phyloP scores from a whole-genome alignment of 2,888 invertebrate genomes.

The Geotrupes spiniger region DNA sequence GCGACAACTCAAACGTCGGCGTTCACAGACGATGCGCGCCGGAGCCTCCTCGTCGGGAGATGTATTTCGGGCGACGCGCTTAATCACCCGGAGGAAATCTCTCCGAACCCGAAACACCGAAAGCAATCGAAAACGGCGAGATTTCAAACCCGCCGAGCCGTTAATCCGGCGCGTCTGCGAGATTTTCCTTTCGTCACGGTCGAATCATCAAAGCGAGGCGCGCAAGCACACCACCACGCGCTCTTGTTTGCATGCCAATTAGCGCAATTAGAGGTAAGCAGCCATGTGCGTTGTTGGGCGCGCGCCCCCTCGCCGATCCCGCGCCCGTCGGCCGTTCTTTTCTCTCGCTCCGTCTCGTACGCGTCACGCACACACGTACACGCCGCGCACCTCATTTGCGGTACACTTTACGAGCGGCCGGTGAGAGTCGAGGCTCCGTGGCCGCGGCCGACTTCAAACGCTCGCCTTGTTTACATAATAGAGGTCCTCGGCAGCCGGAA shows the following conservation, averaged over 20 bases:
- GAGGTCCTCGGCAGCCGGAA: slow-evolving; percentile 62
- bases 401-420: slow-evolving; percentile 49
- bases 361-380: slow-evolving; percentile 1
- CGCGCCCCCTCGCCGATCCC: slow-evolving; percentile 5
- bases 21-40: too few species aligned
- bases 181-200: too few species aligned
- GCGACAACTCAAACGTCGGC: too few species aligned
- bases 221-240: slow-evolving; percentile 30
- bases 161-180: too few species aligned
- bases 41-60: too few species aligned
- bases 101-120: too few species aligned
- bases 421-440: slow-evolving; percentile 50
- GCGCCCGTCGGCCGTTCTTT: slow-evolving; percentile 1
- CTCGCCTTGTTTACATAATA: slow-evolving; percentile 67
- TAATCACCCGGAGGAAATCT: too few species aligned
- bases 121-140: too few species aligned
- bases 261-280: slow-evolving; percentile 35
- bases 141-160: too few species aligned
- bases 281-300: slow-evolving; percentile 13
- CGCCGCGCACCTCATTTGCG: slow-evolving; percentile 43
- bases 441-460: slow-evolving; percentile 61
- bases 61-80: too few species aligned
- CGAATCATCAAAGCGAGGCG: too few species aligned
- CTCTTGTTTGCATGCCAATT: slow-evolving; percentile 39
- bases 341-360: background rate